Percentiles rank a stretch among this genome's conserved stretches.
Conservation (phyloP, 92 coral and sea anemone genomes). For the Phenganax stokvisi region DNA sequence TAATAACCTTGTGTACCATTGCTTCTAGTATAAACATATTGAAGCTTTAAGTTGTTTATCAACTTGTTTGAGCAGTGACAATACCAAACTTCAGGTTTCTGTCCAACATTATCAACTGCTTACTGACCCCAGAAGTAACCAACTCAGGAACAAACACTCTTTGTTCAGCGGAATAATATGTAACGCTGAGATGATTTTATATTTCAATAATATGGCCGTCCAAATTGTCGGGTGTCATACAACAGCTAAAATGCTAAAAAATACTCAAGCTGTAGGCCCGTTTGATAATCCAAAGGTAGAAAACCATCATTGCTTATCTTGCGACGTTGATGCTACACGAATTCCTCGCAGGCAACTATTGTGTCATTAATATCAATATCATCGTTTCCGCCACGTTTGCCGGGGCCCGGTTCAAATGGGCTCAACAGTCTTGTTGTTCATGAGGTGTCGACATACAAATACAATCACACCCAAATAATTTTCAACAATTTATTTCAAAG, state of each 20-base stretch:
- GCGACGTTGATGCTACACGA: no score
- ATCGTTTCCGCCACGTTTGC: not conserved
- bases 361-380: conserved; percentile 5
- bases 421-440: not conserved
- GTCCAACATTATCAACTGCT: not conserved
- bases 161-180: not conserved
- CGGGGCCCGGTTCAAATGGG: not conserved
- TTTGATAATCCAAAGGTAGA: no score
- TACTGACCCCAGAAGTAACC: not conserved
- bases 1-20: no score
- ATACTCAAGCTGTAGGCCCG: no score
- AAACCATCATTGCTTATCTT: no score
- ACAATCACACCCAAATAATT: conserved; percentile 10
- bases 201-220: no score
- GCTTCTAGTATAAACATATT: no score
- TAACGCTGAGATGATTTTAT: no score
- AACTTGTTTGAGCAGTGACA: not conserved
- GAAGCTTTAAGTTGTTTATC: not conserved
- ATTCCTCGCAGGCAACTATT: not conserved
- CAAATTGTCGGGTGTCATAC: no score
- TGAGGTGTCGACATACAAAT: not conserved
- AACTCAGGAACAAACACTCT: not conserved
- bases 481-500: conserved; percentile 15
- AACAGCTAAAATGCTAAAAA: no score
- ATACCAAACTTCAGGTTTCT: not conserved